These are phyloP conservation scores for Galaxea fascicularis DNA, from an alignment of 92 coral and sea anemone species.

Conservation along the genomic window DNA sequence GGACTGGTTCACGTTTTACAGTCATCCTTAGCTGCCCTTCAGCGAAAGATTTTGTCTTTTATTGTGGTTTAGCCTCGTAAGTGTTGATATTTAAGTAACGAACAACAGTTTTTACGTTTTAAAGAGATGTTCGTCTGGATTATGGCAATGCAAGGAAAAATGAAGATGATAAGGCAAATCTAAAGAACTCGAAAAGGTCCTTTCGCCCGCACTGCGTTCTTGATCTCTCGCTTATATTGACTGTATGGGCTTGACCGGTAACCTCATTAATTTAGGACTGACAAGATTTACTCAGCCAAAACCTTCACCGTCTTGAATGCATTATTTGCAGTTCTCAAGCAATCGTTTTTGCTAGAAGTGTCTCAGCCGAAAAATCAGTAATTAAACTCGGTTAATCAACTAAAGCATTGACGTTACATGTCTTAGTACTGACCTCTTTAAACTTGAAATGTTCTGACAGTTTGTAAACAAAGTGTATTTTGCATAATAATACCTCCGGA, in stretches of 20 bases:
- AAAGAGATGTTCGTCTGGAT: background rate
- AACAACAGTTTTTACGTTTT: background rate
- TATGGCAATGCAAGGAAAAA: background rate
- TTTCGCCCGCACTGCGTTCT: too few relatives aligned
- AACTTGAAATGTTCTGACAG: background rate
- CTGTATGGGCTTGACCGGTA: too few relatives aligned
- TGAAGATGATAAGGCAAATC: background rate
- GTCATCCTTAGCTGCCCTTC: background rate
- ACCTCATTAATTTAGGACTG: too few relatives aligned
- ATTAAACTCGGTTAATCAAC: background rate
- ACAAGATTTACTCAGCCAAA: too few relatives aligned
- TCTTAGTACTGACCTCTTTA: background rate
- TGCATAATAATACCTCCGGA: conserved; percentile 19
- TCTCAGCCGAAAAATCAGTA: background rate
- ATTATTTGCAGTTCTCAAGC: background rate
- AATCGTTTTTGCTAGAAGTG: background rate
- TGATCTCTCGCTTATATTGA: too few relatives aligned
- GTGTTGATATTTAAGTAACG: too few relatives aligned
- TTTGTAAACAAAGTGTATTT: conserved; percentile 33
- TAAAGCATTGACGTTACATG: background rate
- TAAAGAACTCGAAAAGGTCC: background rate
- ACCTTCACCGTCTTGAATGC: too few relatives aligned
- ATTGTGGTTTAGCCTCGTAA: too few relatives aligned
- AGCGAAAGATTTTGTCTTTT: too few relatives aligned
- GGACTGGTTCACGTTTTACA: background rate